Evolutionary conservation across 1,140 invertebrate species (phyloP).

Genomic region (Phocides pigmalion): DNA sequence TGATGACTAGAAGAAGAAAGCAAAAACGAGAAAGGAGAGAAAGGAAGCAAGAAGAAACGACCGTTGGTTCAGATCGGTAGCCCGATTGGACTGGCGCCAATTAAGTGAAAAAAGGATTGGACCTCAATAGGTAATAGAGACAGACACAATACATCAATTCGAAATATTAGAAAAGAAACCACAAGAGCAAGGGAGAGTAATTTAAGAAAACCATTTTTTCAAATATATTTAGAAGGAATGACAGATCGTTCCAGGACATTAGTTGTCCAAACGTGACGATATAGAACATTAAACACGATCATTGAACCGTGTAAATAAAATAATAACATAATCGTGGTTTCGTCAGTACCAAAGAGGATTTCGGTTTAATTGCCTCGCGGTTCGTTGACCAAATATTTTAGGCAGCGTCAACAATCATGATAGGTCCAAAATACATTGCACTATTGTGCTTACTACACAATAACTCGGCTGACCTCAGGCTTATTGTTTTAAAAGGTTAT

Average conservation of each 20-base stretch:
- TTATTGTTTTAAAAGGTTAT: slow-evolving; percentile 17
- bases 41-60: too few species aligned
- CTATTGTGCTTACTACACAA: slow-evolving; percentile 10
- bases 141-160: too few species aligned
- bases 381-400: slow-evolving; percentile 17
- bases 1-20: too few species aligned
- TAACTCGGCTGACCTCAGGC: slow-evolving; percentile 1
- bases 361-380: neutral
- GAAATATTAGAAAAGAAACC: too few species aligned
- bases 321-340: slow-evolving; percentile 13
- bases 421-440: neutral
- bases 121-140: too few species aligned
- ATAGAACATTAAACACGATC: slow-evolving; percentile 26
- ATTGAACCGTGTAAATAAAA: slow-evolving; percentile 20
- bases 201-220: too few species aligned
- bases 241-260: slow-evolving; percentile 18
- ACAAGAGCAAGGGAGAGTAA: too few species aligned
- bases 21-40: too few species aligned
- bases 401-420: slow-evolving; percentile 4
- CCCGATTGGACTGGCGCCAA: too few species aligned
- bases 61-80: too few species aligned
- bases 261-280: slow-evolving; percentile 11
- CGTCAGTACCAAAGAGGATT: slow-evolving; percentile 1
- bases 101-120: too few species aligned
- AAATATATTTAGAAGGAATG: neutral